These are phyloP conservation scores for Rhimphoctona megacephalus DNA, from an alignment of 2,888 invertebrate genomes.

Conservation along the genomic window DNA sequence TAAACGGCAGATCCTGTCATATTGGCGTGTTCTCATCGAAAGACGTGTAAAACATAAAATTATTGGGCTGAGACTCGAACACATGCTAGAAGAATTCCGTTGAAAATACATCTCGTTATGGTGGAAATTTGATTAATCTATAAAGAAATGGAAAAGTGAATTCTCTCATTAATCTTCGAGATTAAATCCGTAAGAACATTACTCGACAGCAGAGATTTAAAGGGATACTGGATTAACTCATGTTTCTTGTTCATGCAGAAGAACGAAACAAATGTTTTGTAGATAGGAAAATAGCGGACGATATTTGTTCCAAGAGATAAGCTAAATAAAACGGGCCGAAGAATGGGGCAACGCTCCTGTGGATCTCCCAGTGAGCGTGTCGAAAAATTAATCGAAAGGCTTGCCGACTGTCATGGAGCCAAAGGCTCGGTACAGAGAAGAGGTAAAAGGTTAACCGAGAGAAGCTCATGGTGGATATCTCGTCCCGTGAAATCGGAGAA, in stretches of 20 bases:
- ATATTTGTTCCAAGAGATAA: not conserved
- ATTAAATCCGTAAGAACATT: not conserved
- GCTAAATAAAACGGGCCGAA: not conserved
- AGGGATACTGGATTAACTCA: not conserved
- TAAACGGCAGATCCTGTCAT: constrained; percentile 21
- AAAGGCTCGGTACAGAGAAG: constrained; percentile 25
- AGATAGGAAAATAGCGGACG: not conserved
- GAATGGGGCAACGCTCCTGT: constrained; percentile 15
- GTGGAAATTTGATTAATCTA: not conserved
- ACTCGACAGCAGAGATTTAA: not conserved
- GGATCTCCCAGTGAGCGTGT: constrained; percentile 52
- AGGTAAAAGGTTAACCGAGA: constrained; percentile 76
- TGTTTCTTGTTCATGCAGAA: not conserved
- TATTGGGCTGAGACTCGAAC: not conserved
- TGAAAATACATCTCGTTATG: not conserved
- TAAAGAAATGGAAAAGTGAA: not conserved
- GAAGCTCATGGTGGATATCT: constrained; percentile 64
- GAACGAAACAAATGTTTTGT: constrained; percentile 2
- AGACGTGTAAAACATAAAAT: not conserved
- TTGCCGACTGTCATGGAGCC: constrained; percentile 28
- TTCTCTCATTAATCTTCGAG: not conserved
- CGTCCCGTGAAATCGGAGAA: constrained; percentile 78
- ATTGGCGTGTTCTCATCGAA: constrained; percentile 11
- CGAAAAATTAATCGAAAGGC: constrained; percentile 72
- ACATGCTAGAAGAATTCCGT: not conserved